Evolutionary conservation across 2,113 vertebrate species (phyloP).

Genomic region (Cyanistes caeruleus): DNA sequence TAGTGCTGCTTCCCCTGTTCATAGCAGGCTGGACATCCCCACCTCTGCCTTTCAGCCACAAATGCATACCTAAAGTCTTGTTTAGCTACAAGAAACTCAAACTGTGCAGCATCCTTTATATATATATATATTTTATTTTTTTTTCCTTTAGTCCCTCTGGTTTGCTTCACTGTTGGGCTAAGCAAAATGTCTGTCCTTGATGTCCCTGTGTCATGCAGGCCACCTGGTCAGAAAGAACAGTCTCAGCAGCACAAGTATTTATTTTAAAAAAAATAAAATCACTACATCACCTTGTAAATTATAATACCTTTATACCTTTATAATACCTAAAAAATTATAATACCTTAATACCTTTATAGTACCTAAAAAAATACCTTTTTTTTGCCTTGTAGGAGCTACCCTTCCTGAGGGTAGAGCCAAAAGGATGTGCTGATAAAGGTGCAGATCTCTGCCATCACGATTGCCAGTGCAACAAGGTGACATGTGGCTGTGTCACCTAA

Average conservation of each 20-base stretch:
- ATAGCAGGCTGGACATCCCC: neutral
- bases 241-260: neutral
- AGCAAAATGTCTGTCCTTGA: neutral
- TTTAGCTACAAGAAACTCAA: neutral
- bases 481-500: fast-evolving
- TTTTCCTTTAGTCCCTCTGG: neutral
- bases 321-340: no score
- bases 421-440: neutral
- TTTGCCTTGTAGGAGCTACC: fast-evolving
- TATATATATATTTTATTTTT: neutral
- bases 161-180: neutral
- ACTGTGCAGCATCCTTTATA: no score
- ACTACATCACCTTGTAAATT: neutral
- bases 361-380: neutral
- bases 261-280: neutral
- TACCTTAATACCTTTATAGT: no score
- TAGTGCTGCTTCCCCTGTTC: neutral
- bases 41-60: neutral
- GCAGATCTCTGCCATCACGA: neutral
- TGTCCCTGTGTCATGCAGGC: neutral
- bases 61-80: neutral
- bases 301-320: no score
- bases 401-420: neutral
- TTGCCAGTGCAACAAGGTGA: neutral
- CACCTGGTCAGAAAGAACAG: neutral